Evolutionary conservation across 2,113 vertebrate genomes (phyloP).

Genomic region (Ahaetulla prasina): DNA sequence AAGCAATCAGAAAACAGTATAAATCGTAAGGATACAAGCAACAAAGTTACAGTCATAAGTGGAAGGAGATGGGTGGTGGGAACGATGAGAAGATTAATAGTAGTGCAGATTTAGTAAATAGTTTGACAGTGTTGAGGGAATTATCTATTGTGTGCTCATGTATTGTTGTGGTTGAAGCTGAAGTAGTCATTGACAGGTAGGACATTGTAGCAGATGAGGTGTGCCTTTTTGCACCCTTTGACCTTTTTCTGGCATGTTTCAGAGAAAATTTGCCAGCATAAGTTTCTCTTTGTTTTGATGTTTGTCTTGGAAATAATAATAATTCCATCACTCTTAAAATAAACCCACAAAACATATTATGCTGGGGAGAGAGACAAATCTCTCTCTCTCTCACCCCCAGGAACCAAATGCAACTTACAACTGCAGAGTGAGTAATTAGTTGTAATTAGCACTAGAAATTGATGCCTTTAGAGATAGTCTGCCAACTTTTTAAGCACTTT

Average conservation of each 20-base stretch:
- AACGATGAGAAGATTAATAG: too few species aligned
- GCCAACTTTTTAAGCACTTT: conserved; percentile 76
- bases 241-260: not conserved
- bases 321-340: conserved; percentile 43
- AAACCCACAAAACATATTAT: conserved; percentile 34
- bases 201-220: too few species aligned
- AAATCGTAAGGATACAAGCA: too few species aligned
- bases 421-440: conserved; percentile 77
- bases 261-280: not conserved
- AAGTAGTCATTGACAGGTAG: too few species aligned
- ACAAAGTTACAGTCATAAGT: too few species aligned
- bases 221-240: not conserved
- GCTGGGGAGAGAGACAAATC: conserved; percentile 61
- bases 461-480: conserved; percentile 75
- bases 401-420: conserved; percentile 67
- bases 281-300: not conserved
- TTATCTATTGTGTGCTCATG: too few species aligned
- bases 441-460: conserved; percentile 73
- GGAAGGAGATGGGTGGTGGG: too few species aligned
- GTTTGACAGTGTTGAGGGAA: too few species aligned
- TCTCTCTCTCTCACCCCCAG: conserved; percentile 56
- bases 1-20: too few species aligned
- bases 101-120: too few species aligned
- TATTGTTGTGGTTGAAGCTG: too few species aligned
- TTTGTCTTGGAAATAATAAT: conserved; percentile 33